Base-by-base conservation (phyloP, 37 sponge, comb jelly and placozoan genomes). In the Agelas oroides region DNA sequence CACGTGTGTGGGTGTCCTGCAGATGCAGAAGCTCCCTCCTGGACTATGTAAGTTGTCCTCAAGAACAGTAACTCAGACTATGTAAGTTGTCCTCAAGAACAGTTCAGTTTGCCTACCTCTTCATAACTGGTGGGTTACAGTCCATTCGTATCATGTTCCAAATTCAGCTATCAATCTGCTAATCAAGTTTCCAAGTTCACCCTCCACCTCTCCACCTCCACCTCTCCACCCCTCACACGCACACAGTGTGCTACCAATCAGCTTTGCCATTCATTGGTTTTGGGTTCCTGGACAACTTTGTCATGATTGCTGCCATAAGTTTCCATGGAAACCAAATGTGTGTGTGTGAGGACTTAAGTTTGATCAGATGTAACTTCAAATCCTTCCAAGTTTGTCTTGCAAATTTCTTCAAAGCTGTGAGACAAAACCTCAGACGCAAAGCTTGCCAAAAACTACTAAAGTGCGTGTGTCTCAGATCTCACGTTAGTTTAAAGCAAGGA, bases 251-350 rank as follows among this genome's bases (percentile, higher is more conserved):
- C 63, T 84, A 74, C 35, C 84, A 84, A 36, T 39, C 54, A 0
- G 77, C 87, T 33, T 58, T 97, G 0, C 98, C 98, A 0, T 97
- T 97, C 60, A 80, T 97, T 37, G 98, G 94, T 20, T 97, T 97
- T 91, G 98, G 98, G 38, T 94, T 97, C 83, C 82, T 97, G 53
- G 98, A 97, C 87, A 97, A 97, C 61, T 69, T 89, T 39, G 89
- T 97, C 71, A 97, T 97, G 98, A 91, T 97, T 30, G 56, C 80
- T 21, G 95, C 93, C 53, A 93, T 92, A 71, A 73, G 92, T 70
- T 12, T 66, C 12, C 28, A 12, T 52, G 54, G 32, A 68, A 27
- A 61, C n/a, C 46, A 46, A 46, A 8, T 46, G 46, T 12, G 46
- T 46, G 46, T n/a, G n/a, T n/a, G n/a, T n/a, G n/a, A n/a, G n/a